A percentile compares a stretch with the other conserved stretches of the same genome.
These are phyloP conservation scores for Myripristis jacobus DNA, from an alignment of 2,797 vertebrate species.

Conservation along the genomic window DNA sequence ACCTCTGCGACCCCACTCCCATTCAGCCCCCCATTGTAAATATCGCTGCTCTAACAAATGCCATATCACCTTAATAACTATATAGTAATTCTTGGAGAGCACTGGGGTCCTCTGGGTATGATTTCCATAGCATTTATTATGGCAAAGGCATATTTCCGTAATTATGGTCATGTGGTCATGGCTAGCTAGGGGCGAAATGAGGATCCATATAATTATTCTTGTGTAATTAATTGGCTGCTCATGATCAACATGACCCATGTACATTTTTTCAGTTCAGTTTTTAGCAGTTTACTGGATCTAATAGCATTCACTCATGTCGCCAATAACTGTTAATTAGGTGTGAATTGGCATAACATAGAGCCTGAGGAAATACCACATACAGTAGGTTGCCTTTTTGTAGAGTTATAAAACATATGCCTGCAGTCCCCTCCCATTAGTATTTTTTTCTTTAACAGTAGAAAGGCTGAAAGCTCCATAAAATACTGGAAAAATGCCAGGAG, in stretches of 20 bases:
- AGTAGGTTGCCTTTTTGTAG: background rate
- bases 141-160: slow-evolving; percentile 48
- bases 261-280: slow-evolving; percentile 24
- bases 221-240: slow-evolving; percentile 42
- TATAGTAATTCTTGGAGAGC: slow-evolving; percentile 26
- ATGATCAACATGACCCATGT: slow-evolving; percentile 22
- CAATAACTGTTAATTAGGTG: slow-evolving; percentile 30
- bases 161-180: slow-evolving; percentile 60
- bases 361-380: slow-evolving; percentile 15
- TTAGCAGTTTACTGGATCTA: slow-evolving; percentile 27
- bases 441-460: no score
- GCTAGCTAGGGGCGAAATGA: slow-evolving; percentile 39
- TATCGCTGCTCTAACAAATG: slow-evolving; percentile 43
- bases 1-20: slow-evolving; percentile 21
- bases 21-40: slow-evolving; percentile 31
- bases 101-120: slow-evolving; percentile 35
- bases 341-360: slow-evolving; percentile 2
- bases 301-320: slow-evolving; percentile 2
- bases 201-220: slow-evolving; percentile 48
- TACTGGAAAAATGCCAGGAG: background rate
- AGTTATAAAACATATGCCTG: slow-evolving; percentile 1
- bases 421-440: background rate
- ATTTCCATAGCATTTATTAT: slow-evolving; percentile 56
- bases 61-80: slow-evolving; percentile 47
- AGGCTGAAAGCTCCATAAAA: background rate